These are phyloP conservation scores for Etia nguti DNA, from an alignment of 2,113 vertebrate genomes.

Conservation along the genomic window DNA sequence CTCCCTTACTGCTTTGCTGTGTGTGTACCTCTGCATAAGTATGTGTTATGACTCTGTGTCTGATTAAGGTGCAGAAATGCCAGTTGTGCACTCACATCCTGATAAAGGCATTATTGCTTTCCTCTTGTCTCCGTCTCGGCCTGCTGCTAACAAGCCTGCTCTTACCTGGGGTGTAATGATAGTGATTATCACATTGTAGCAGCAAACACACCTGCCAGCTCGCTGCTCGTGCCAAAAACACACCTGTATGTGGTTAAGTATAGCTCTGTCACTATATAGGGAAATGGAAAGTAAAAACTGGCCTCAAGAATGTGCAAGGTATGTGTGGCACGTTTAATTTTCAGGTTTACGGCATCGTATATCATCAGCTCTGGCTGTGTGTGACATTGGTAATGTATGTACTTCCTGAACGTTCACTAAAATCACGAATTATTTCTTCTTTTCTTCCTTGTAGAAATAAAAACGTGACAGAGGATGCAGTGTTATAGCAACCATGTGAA, in stretches of 20 bases:
- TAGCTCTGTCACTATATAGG: conserved; percentile 5
- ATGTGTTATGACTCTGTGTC: not conserved
- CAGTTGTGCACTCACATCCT: conserved; percentile 25
- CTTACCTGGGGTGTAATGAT: conserved; percentile 55
- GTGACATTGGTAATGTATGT: not conserved
- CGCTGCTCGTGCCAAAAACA: conserved; percentile 43
- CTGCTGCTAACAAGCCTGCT: conserved; percentile 22
- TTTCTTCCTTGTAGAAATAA: not conserved
- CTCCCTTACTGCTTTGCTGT: not conserved
- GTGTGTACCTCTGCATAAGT: not conserved
- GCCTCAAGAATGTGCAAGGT: not conserved
- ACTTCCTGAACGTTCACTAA: not conserved
- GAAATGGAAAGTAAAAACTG: conserved; percentile 39
- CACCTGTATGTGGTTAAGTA: conserved; percentile 61
- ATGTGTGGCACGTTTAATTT: not conserved
- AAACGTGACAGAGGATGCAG: not conserved
- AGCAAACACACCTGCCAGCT: conserved; percentile 54
- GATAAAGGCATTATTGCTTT: conserved; percentile 26
- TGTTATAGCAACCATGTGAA: not conserved
- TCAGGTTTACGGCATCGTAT: conserved; percentile 4
- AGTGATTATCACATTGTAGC: conserved; percentile 59
- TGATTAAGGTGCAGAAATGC: not conserved
- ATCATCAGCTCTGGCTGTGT: not conserved
- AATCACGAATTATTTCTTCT: not conserved
- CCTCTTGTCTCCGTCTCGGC: not conserved